Evolutionary conservation across 2,113 vertebrate genomes (phyloP).

Genomic region (Scalopus aquaticus): DNA sequence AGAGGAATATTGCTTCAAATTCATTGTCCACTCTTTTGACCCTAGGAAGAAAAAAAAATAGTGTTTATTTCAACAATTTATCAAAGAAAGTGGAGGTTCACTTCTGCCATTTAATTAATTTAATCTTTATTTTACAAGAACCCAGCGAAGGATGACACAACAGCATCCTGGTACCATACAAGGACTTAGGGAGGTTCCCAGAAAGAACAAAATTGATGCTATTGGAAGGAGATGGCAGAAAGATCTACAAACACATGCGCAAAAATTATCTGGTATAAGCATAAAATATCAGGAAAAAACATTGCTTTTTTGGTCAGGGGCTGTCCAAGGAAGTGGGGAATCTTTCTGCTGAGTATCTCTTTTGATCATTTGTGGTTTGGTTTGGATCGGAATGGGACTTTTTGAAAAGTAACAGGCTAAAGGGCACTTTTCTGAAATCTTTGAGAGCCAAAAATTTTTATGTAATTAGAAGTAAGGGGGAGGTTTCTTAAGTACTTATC

Average conservation of each 20-base stretch:
- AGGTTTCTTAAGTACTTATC: constrained; percentile 29
- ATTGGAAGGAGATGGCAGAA: background rate
- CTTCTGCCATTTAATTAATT: constrained; percentile 67
- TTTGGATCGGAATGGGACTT: constrained; percentile 16
- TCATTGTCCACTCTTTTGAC: constrained; percentile 14
- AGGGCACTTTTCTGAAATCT: constrained; percentile 60
- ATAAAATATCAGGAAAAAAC: background rate
- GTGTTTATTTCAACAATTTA: constrained; percentile 65
- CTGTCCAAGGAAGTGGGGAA: background rate
- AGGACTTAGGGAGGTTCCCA: constrained; percentile 39
- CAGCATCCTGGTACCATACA: constrained; percentile 25
- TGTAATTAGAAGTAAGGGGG: constrained; percentile 34
- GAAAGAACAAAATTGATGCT: background rate
- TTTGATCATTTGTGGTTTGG: constrained; percentile 21
- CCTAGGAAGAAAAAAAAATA: constrained; percentile 24
- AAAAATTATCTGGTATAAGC: constrained; percentile 18
- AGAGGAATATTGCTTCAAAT: constrained; percentile 14
- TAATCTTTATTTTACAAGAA: constrained; percentile 52
- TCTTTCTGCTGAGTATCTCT: background rate
- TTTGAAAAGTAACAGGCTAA: constrained; percentile 49
- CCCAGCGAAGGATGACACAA: constrained; percentile 31
- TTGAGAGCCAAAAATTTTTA: constrained; percentile 57
- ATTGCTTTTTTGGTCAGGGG: background rate
- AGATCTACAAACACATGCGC: constrained; percentile 36
- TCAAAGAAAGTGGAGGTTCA: constrained; percentile 54